phyloP scores from a whole-genome alignment of 2,113 vertebrate genomes.

The Python bivittatus region DNA sequence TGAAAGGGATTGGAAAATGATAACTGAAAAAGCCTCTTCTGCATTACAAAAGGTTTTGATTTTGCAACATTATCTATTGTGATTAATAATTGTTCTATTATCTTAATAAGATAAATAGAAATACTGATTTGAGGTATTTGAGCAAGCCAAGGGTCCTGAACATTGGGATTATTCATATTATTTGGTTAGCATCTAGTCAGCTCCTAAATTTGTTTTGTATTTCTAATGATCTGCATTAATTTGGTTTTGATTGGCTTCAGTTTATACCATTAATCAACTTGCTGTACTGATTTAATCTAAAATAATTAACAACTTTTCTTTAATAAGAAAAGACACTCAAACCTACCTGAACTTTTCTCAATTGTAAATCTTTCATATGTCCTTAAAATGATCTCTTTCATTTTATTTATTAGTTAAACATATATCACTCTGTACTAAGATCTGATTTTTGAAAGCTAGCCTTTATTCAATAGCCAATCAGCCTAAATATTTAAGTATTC shows the following conservation, averaged over 20 bases:
- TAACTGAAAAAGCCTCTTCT: neutral
- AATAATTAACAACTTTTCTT: constrained; percentile 11
- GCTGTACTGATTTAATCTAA: constrained; percentile 33
- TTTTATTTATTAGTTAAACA: constrained; percentile 8
- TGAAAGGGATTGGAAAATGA: neutral
- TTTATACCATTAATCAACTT: constrained; percentile 15
- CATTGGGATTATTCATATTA: neutral
- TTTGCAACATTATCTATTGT: neutral
- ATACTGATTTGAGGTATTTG: neutral
- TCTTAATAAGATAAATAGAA: neutral
- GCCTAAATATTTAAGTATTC: neutral
- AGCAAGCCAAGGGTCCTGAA: neutral
- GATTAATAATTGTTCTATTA: neutral
- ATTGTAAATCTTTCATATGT: neutral
- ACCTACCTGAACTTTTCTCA: neutral
- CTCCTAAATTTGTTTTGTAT: constrained; percentile 6
- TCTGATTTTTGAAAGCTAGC: constrained; percentile 21
- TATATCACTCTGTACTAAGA: neutral
- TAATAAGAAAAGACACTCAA: neutral
- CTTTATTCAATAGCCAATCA: neutral
- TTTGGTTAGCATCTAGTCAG: neutral
- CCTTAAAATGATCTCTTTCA: constrained; percentile 4
- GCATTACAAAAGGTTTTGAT: neutral
- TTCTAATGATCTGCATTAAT: constrained; percentile 11
- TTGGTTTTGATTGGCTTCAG: constrained; percentile 20